Evolutionary conservation across 2,113 vertebrate species (phyloP), one percentile per base, ranked within the genome.

Genomic region (Tinamus guttatus): DNA sequence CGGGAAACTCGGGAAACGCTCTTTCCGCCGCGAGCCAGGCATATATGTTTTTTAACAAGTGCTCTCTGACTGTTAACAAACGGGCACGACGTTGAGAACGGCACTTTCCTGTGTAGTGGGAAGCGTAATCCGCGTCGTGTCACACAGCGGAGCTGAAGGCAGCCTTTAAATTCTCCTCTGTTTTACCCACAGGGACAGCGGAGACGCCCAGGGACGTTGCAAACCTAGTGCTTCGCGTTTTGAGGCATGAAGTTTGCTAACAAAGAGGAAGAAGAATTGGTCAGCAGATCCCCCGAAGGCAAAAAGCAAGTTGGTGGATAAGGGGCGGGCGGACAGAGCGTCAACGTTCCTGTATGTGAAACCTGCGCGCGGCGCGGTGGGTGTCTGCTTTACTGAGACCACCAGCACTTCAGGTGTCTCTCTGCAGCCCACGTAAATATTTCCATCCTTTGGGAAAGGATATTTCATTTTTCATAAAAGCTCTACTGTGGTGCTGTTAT

Each of bases 401-500:
- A 70, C 71, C 74, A 40, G 86, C 20, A 13, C 81, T 89, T 97
- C 90, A 83, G 41, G 49, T 96, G 52, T 95, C 36, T 91, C 97
- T 96, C 76, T 93, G 90, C 69, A 95, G 84, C 82, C 30, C 41
- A 21, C 13, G 13, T 88, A 93, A 97, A 83, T 94, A 94, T 90
- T 96, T 91, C 41, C 93, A 34, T 91, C 79, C 30, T 27, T 25
- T 92, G 64, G 92, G 97, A 96, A 95, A 78, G 54, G 64, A 93
- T 43, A 80, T 93, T 96, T 94, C 69, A 83, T 81, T 96, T 97
- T 96, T 90, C 30, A 94, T 80, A 95, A 79, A 93, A 82, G 78
- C 41, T 96, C 75, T 83, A 80, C 77, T 93, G 92, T 81, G 81
- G 93, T 97, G 64, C 78, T 1, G 4, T 97, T 97, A 95, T 94